Evolutionary conservation across 2,797 vertebrate species (phyloP).

Genomic region (Gadopsis marmoratus): DNA sequence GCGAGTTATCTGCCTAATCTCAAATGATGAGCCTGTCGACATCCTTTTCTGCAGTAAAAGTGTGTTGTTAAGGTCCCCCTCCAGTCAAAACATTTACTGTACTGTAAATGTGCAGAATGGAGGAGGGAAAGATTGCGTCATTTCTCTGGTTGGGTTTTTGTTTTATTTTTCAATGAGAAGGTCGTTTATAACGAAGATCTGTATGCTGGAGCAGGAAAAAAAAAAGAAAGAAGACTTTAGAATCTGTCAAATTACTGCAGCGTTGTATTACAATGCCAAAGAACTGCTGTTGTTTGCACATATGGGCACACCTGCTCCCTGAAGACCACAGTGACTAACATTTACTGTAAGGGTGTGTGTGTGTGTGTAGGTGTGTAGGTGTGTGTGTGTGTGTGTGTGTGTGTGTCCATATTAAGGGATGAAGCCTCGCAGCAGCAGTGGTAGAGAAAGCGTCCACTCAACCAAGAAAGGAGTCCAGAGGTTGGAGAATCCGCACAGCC

Average conservation of each 20-base stretch:
- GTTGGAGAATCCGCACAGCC: slow-evolving; percentile 65
- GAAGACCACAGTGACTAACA: slow-evolving; percentile 3
- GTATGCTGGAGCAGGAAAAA: background rate
- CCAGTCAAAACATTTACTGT: background rate
- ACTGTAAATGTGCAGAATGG: background rate
- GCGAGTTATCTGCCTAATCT: background rate
- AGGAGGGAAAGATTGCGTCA: background rate
- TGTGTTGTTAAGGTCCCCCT: background rate
- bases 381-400: slow-evolving; percentile 12
- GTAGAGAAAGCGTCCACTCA: slow-evolving; percentile 54
- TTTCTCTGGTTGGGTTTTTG: background rate
- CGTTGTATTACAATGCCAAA: background rate
- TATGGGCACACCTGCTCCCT: slow-evolving; percentile 27
- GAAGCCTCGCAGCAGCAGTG: slow-evolving; percentile 25
- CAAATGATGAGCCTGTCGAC: background rate
- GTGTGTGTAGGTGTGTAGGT: background rate
- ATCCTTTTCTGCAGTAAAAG: background rate
- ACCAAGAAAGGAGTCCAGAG: slow-evolving; percentile 70
- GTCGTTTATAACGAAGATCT: background rate
- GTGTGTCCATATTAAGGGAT: slow-evolving; percentile 31
- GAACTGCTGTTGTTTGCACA: slow-evolving; percentile 9
- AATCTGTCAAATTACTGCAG: background rate
- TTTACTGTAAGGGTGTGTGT: background rate
- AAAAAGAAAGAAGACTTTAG: background rate
- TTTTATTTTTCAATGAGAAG: background rate